Conservation (phyloP, 2,113 vertebrate genomes). For the Entosphenus tridentatus region DNA sequence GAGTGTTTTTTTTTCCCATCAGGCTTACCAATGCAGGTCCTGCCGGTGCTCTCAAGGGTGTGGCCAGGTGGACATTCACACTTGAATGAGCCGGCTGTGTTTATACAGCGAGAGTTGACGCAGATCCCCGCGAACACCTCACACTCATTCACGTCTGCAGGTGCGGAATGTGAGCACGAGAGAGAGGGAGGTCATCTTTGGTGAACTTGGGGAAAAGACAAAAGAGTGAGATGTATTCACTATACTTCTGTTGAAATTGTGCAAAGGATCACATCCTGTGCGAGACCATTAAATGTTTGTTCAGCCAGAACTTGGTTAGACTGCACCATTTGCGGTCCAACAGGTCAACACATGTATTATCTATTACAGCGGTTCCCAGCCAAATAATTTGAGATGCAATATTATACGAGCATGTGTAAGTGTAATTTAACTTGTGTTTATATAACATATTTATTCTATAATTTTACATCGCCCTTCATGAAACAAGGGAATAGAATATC, state of each 20-base stretch:
- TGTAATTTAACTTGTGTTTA: no score
- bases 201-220: slow-evolving; percentile 12
- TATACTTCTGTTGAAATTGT: slow-evolving; percentile 16
- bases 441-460: no score
- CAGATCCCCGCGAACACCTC: slow-evolving; percentile 78
- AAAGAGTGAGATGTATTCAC: slow-evolving; percentile 5
- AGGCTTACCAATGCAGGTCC: slow-evolving; percentile 63
- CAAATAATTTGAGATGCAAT: no score
- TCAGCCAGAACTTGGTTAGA: slow-evolving; percentile 14
- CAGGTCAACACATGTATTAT: slow-evolving; percentile 3
- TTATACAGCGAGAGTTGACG: slow-evolving; percentile 66
- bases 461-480: no score
- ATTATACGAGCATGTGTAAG: no score
- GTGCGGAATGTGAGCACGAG: neutral
- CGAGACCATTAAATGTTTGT: slow-evolving; percentile 17
- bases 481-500: no score
- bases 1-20: no score
- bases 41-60: slow-evolving; percentile 66
- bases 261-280: slow-evolving; percentile 17
- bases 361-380: no score
- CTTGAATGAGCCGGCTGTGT: slow-evolving; percentile 64
- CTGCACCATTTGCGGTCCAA: slow-evolving; percentile 17
- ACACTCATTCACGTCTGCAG: slow-evolving; percentile 77
- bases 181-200: no score
- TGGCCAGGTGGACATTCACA: slow-evolving; percentile 76